phyloP scores from a whole-genome alignment of 2,888 invertebrate genomes.

The Sipunculus nudus region DNA sequence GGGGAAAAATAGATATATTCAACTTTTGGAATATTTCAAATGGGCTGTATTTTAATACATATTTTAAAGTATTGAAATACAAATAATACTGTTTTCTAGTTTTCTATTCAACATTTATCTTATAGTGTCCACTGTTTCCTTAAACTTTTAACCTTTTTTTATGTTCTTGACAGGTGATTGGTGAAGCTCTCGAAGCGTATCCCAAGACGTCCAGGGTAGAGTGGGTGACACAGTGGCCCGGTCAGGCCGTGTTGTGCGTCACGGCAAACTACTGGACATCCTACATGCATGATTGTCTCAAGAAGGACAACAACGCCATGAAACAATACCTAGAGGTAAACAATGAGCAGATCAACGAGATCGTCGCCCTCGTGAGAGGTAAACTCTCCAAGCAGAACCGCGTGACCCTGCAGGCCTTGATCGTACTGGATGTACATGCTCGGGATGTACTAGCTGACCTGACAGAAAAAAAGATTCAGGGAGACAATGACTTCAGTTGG shows the following conservation, averaged over 20 bases:
- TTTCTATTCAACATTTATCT: too few relatives aligned
- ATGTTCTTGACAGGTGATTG: slow-evolving; percentile 68
- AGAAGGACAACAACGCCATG: slow-evolving; percentile 66
- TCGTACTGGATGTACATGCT: slow-evolving; percentile 79
- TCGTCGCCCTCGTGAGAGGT: slow-evolving; percentile 80
- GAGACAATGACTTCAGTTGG: slow-evolving; percentile 68
- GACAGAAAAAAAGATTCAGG: slow-evolving; percentile 52
- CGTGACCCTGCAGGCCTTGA: slow-evolving; percentile 65
- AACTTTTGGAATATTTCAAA: too few relatives aligned
- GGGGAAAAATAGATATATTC: too few relatives aligned
- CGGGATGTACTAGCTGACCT: slow-evolving; percentile 65
- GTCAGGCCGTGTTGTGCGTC: slow-evolving; percentile 67
- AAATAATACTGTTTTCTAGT: too few relatives aligned
- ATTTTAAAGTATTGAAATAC: too few relatives aligned
- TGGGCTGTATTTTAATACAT: too few relatives aligned
- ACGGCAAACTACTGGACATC: slow-evolving; percentile 51
- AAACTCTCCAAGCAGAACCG: slow-evolving; percentile 67
- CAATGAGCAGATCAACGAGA: slow-evolving; percentile 78
- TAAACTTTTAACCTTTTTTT: too few relatives aligned
- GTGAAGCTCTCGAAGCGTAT: slow-evolving; percentile 79
- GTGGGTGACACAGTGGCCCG: slow-evolving; percentile 69
- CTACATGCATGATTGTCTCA: slow-evolving; percentile 62
- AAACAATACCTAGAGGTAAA: slow-evolving; percentile 76
- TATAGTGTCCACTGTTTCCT: too few relatives aligned
- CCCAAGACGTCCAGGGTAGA: slow-evolving; percentile 67